Evolutionary conservation across 2,888 invertebrate species (phyloP).

Genomic region (Oscheius sp.): DNA sequence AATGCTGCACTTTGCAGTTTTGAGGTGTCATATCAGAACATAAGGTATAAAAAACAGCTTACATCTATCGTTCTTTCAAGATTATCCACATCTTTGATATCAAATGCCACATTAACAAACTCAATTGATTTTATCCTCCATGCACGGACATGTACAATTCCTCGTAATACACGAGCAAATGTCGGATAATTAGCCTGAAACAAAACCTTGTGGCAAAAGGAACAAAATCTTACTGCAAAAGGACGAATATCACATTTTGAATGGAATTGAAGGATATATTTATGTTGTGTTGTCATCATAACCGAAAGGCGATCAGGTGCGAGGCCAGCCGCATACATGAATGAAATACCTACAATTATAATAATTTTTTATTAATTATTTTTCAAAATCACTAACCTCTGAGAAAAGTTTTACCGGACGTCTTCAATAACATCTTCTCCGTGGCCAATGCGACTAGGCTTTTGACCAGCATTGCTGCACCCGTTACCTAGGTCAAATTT

Average conservation of each 20-base stretch:
- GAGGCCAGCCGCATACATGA: slow-evolving; percentile 54
- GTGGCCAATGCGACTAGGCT: slow-evolving; percentile 56
- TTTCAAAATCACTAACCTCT: slow-evolving; percentile 14
- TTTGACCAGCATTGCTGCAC: slow-evolving; percentile 54
- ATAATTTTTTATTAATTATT: not conserved
- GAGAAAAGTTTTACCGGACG: slow-evolving; percentile 52
- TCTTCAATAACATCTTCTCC: slow-evolving; percentile 57
- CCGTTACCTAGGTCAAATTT: slow-evolving; percentile 23
- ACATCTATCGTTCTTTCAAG: slow-evolving; percentile 53
- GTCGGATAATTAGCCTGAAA: slow-evolving; percentile 39
- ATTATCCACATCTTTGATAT: slow-evolving; percentile 53
- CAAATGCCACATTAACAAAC: slow-evolving; percentile 56
- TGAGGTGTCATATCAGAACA: not conserved
- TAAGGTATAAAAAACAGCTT: no score
- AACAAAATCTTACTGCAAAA: slow-evolving; percentile 42
- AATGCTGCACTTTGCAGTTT: not conserved
- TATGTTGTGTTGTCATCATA: slow-evolving; percentile 54
- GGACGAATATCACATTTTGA: slow-evolving; percentile 59
- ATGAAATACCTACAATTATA: slow-evolving; percentile 40
- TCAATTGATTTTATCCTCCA: slow-evolving; percentile 59
- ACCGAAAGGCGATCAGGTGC: slow-evolving; percentile 51
- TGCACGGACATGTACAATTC: slow-evolving; percentile 52
- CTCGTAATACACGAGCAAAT: slow-evolving; percentile 42
- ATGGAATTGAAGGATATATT: slow-evolving; percentile 57
- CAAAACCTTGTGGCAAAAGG: not conserved